Percentiles rank a stretch among this genome's conserved stretches.
These are phyloP conservation scores for Gobio gobio DNA, from an alignment of 2,113 vertebrate species.

Conservation along the genomic window DNA sequence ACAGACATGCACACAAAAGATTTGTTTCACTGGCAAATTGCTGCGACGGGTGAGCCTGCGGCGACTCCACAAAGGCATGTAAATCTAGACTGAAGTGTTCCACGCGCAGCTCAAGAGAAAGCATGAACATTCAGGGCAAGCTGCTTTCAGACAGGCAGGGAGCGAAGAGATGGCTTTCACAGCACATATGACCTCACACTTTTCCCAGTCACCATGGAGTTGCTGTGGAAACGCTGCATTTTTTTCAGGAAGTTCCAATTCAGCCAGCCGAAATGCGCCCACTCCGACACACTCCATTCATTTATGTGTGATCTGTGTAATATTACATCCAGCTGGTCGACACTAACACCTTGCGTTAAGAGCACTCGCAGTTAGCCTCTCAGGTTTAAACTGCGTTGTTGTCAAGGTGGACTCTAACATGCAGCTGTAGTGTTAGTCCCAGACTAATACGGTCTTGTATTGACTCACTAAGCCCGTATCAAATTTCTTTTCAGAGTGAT, in stretches of 20 bases:
- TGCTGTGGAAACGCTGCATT: conserved; percentile 62
- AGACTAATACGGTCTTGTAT: conserved; percentile 21
- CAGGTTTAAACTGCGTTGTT: neutral
- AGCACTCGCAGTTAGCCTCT: neutral
- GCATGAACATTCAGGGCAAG: neutral
- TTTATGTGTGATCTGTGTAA: conserved; percentile 18
- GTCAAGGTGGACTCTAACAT: conserved; percentile 18
- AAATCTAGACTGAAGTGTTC: conserved; percentile 4
- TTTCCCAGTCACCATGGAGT: conserved; percentile 59
- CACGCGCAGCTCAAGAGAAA: conserved; percentile 9
- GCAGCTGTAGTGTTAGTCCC: neutral
- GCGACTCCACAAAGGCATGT: conserved; percentile 16
- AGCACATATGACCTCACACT: conserved; percentile 52
- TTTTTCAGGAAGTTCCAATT: conserved; percentile 45
- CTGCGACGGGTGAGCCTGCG: neutral
- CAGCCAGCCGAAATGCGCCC: conserved; percentile 28
- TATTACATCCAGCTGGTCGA: conserved; percentile 9
- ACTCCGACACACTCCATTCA: conserved; percentile 7
- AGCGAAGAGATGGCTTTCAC: conserved; percentile 33
- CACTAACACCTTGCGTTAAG: neutral
- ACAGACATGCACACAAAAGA: neutral
- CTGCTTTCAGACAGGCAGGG: conserved; percentile 18
- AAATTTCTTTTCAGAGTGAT: conserved; percentile 6
- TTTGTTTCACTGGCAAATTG: conserved; percentile 9
- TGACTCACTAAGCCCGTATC: conserved; percentile 13